Conservation (phyloP, 2,888 invertebrate species). For the Acanthococcus lagerstroemiae region DNA sequence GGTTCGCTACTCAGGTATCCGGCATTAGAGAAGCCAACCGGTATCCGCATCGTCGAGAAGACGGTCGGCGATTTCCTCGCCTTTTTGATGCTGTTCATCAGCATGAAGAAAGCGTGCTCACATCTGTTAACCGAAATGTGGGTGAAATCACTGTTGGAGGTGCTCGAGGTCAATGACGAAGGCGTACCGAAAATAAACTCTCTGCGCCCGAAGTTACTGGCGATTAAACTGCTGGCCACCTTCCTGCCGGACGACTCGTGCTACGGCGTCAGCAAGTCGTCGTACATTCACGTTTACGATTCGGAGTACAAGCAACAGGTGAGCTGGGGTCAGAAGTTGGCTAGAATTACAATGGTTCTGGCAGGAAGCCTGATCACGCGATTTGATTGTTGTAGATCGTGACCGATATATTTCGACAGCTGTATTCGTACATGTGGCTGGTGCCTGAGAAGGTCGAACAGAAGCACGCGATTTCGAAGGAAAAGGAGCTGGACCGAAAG, state of each 20-base stretch:
- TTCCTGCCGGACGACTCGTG: slow-evolving; percentile 12
- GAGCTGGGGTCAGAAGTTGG: too few relatives aligned
- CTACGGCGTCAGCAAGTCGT: slow-evolving; percentile 11
- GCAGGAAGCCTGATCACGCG: background rate
- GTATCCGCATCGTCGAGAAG: slow-evolving; percentile 4
- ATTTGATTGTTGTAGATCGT: slow-evolving; percentile 42
- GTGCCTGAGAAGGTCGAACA: slow-evolving; percentile 42
- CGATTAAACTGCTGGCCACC: slow-evolving; percentile 15
- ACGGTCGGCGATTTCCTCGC: slow-evolving; percentile 28
- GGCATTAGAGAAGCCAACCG: slow-evolving; percentile 6
- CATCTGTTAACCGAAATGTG: slow-evolving; percentile 20
- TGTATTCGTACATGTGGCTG: slow-evolving; percentile 49
- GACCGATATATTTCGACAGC: slow-evolving; percentile 46
- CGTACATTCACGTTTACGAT: slow-evolving; percentile 18
- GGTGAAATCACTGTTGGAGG: slow-evolving; percentile 13
- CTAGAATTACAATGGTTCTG: background rate
- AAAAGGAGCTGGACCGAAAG: slow-evolving; percentile 39
- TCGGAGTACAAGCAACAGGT: slow-evolving; percentile 20
- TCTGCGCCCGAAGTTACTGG: slow-evolving; percentile 20
- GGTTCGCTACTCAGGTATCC: slow-evolving; percentile 16
- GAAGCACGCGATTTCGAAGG: slow-evolving; percentile 39
- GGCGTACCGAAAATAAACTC: slow-evolving; percentile 20
- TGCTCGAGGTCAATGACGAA: slow-evolving; percentile 1
- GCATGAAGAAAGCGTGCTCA: slow-evolving; percentile 18
- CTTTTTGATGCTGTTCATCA: slow-evolving; percentile 20